Base-by-base conservation (phyloP, 1,140 invertebrate genomes). In the Tachypleus tridentatus region DNA sequence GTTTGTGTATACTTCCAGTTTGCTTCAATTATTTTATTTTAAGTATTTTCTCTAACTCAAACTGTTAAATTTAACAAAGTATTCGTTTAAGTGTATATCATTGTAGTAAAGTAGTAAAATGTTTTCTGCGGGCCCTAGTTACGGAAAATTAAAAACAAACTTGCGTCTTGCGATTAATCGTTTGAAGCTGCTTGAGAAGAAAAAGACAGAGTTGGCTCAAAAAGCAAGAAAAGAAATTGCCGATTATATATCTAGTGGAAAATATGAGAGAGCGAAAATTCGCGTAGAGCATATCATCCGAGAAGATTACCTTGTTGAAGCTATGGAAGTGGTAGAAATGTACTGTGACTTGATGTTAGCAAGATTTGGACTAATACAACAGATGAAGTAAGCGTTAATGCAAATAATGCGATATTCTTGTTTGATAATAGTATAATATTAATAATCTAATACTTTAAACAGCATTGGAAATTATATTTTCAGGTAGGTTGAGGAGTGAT, bases 281-380 rank as follows among this genome's bases (percentile, higher is more conserved):
- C 81, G 95, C 53, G 97, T 99, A 0, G 97, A 99, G 77, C 91
- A 98, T 67, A 99, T 99, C 60, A 97, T 99, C 64, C 85, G 97
- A 49, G 97, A 99, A 81, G 97, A 99, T 80, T 99, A 99, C 77
- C 83, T 98, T 77, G 95, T 99, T 2, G 97, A 99, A 80, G 96
- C 96, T 0, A 96, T 98, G 88, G 97, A 99, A 83, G 82, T 99
- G 58, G 83, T 99, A 3, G 97, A 99, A 82, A 98, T 98, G 93
- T 99, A 96, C 75, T 98, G 96, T 80, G 97, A 99, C 81, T 78
- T 99, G 47, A 77, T 99, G n/a, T 78, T 99, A 11, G 95, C 97
- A 4, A 83, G 96, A 75, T 99, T 98, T 81, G 97, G 97, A 10
- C 80, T 99, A 3, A 87, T 99, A 60, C 91, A 97, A 70, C 94